These are phyloP conservation scores for Unio pictorum DNA, from an alignment of 2,888 invertebrate genomes.

Conservation along the genomic window DNA sequence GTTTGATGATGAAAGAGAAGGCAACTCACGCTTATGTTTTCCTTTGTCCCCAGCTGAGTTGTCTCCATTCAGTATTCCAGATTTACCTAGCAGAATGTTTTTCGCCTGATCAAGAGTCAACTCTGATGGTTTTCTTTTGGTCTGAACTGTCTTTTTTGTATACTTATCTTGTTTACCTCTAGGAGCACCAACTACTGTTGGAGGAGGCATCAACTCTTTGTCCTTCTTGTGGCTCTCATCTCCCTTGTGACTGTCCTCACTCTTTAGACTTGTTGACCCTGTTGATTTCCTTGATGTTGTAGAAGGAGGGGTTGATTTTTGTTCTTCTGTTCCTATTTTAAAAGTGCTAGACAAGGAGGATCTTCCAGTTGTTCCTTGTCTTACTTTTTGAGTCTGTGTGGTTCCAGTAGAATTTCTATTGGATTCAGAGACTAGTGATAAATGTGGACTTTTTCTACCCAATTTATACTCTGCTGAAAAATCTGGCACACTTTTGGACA, in stretches of 20 bases:
- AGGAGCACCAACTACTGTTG: constrained; percentile 25
- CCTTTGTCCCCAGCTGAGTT: constrained; percentile 2
- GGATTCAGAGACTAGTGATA: neutral
- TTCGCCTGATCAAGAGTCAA: constrained; percentile 61
- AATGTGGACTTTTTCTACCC: constrained; percentile 4
- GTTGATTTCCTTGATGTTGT: too few relatives aligned
- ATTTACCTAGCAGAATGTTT: constrained; percentile 60
- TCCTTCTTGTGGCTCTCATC: constrained; percentile 15
- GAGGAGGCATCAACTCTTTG: constrained; percentile 51
- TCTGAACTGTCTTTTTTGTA: constrained; percentile 40
- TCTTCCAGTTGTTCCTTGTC: constrained; percentile 7
- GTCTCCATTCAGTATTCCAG: constrained; percentile 45
- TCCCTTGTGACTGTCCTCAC: too few relatives aligned
- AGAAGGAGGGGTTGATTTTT: too few relatives aligned
- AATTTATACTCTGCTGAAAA: constrained; percentile 15
- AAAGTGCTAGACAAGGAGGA: constrained; percentile 12
- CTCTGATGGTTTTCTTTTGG: constrained; percentile 46
- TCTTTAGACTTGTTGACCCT: too few relatives aligned
- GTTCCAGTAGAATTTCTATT: too few relatives aligned
- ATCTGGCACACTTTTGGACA: constrained; percentile 24
- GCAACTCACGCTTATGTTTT: constrained; percentile 13
- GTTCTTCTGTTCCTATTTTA: too few relatives aligned
- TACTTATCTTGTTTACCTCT: constrained; percentile 37
- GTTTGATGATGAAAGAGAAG: constrained; percentile 21
- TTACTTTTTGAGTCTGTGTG: neutral